These are phyloP conservation scores for Vulpes ferrilata DNA, from an alignment of 2,113 vertebrate species.

Conservation along the genomic window DNA sequence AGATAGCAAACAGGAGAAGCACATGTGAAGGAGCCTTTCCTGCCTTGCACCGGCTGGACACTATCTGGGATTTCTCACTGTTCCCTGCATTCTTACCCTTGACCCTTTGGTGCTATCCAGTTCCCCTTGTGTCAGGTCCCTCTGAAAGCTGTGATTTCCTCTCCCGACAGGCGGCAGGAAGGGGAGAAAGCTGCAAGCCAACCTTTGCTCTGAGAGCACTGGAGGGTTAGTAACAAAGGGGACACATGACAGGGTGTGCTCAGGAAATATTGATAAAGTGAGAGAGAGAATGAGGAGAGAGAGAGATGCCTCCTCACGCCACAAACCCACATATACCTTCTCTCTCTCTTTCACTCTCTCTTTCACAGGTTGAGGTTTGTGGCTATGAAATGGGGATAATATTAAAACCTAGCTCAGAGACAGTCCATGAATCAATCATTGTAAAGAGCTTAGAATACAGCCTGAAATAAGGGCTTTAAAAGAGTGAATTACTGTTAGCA, in stretches of 20 bases:
- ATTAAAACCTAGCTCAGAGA: not conserved
- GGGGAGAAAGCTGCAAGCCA: conserved; percentile 89
- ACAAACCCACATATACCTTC: no score
- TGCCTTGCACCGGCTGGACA: conserved; percentile 81
- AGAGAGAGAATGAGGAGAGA: conserved; percentile 80
- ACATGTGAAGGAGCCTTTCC: conserved; percentile 83
- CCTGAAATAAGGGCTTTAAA: not conserved
- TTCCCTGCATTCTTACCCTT: conserved; percentile 88
- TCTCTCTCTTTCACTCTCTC: not conserved
- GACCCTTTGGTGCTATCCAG: conserved; percentile 87
- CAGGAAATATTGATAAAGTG: conserved; percentile 88
- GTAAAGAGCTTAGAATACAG: not conserved
- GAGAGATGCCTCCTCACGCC: not conserved
- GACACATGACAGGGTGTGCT: conserved; percentile 83
- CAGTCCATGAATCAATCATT: not conserved
- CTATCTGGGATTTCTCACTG: conserved; percentile 87
- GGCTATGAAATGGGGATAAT: not conserved
- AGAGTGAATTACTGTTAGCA: not conserved
- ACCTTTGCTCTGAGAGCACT: conserved; percentile 89
- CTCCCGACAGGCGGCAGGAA: conserved; percentile 89
- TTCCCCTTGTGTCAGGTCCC: conserved; percentile 85
- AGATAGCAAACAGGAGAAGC: conserved; percentile 83
- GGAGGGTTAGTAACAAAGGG: conserved; percentile 84
- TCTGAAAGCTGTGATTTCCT: conserved; percentile 88
- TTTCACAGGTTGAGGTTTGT: not conserved